These are phyloP conservation scores for Sigmodon hispidus DNA, from an alignment of 2,113 vertebrate genomes.

Conservation along the genomic window DNA sequence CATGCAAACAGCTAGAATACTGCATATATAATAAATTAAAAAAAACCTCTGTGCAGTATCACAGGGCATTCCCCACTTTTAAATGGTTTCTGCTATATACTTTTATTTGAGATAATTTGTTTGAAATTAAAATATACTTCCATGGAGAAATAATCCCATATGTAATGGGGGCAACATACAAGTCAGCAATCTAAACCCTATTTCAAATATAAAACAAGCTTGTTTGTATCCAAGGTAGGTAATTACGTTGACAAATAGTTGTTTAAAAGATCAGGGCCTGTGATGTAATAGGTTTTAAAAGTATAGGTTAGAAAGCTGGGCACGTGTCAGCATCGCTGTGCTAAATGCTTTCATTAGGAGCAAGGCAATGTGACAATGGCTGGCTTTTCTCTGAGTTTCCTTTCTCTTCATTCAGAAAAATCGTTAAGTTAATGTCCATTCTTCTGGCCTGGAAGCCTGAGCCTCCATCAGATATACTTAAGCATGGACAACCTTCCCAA, in stretches of 20 bases:
- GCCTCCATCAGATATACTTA: background rate
- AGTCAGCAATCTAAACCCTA: background rate
- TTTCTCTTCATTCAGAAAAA: slow-evolving; percentile 28
- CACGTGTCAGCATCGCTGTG: background rate
- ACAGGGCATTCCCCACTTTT: background rate
- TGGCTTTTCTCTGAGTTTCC: background rate
- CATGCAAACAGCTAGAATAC: too few species aligned
- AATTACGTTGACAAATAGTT: background rate
- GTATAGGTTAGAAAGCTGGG: background rate
- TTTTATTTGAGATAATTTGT: background rate
- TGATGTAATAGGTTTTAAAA: background rate
- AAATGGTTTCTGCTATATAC: background rate
- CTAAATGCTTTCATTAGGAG: background rate
- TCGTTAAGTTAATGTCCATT: slow-evolving; percentile 53
- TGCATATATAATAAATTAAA: background rate
- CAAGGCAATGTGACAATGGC: background rate
- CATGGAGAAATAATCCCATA: background rate
- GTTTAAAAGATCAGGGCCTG: too few species aligned
- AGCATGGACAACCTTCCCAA: background rate
- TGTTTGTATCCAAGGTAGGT: background rate
- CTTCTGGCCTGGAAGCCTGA: background rate
- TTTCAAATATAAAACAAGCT: background rate
- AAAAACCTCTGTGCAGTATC: background rate
- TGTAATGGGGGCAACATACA: background rate
- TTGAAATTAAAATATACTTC: slow-evolving; percentile 27